Evolutionary conservation across 2,113 vertebrate species (phyloP).

Genomic region (Vimba vimba): DNA sequence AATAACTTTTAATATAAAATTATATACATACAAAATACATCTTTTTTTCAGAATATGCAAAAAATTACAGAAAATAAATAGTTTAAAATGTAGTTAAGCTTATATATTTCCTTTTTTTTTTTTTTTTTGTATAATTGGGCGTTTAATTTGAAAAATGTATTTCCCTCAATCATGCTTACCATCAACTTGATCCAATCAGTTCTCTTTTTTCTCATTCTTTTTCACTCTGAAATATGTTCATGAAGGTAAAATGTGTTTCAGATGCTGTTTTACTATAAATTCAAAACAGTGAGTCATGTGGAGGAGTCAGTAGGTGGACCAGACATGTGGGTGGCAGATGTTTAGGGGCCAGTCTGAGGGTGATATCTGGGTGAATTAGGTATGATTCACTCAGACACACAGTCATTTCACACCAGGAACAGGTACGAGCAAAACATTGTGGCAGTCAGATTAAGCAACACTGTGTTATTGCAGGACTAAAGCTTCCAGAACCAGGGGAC

Average conservation of each 20-base stretch:
- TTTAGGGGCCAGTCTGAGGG: conserved; percentile 28
- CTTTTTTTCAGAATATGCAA: no score
- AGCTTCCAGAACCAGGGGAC: not conserved
- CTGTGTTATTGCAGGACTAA: not conserved
- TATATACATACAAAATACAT: no score
- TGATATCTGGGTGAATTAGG: not conserved
- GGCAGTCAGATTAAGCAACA: not conserved
- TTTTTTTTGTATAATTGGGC: no score
- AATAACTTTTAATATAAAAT: no score
- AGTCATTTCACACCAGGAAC: conserved; percentile 4
- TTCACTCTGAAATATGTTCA: not conserved
- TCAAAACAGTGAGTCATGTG: not conserved
- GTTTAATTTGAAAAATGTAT: no score
- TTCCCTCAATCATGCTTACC: no score
- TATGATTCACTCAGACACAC: conserved; percentile 40
- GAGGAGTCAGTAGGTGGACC: not conserved
- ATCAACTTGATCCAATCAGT: not conserved
- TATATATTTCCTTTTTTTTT: no score
- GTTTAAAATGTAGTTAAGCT: not conserved
- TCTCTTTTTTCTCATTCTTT: not conserved
- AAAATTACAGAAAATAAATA: no score
- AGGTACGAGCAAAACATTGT: not conserved
- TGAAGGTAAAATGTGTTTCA: not conserved
- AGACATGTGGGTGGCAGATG: conserved; percentile 48
- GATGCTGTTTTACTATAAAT: not conserved